Base-by-base conservation (phyloP, 2,797 vertebrate species). In the Melanotaenia nigrans region DNA sequence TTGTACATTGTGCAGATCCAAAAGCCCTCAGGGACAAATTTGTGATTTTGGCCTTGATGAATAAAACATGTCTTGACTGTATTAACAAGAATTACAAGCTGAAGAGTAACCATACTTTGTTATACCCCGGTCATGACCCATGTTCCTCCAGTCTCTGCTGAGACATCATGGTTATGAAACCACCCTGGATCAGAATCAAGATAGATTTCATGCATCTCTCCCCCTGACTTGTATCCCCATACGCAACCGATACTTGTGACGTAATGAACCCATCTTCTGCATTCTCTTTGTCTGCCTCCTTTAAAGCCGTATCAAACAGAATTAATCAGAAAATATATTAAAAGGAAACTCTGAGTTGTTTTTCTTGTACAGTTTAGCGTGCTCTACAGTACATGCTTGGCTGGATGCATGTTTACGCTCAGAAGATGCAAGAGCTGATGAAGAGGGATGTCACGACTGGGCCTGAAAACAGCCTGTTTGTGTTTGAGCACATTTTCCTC, bases 231-330 rank as follows among this genome's bases (percentile, higher is more conserved):
- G 30, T 5, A 53, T 40, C 55, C 36, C 59, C 47, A 9, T 12
- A 33, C 28, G 47, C 49, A 14, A 13, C 75, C 1, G 65, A 24
- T 1, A 5, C 42, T 49, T 33, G 0, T 69, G 81, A 84, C 73
- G 81, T 75, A 79, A 81, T 28, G 3, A 68, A 65, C 30, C 30
- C 81, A 68, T 71, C 71, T 83, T 61, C 65, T 72, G 62, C 71
- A 62, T 84, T 83, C 73, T 64, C 80, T 88, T 79, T 84, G 78
- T 85, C 73, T 71, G 72, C 65, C 45, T 28, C 71, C 76, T 77
- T 78, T 75, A 84, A 77, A 67, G 72, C 11, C 0, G 63, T 6
- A 81, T 90, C 84, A 88, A 87, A 82, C 71, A 33, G 86, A 82
- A 87, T 85, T 51, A 53, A 78, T 85, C 72, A 82, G 40, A 65